Evolutionary conservation across 2,797 vertebrate species (phyloP), one percentile per base, ranked within the genome.

Genomic region (Acanthopagrus latus): DNA sequence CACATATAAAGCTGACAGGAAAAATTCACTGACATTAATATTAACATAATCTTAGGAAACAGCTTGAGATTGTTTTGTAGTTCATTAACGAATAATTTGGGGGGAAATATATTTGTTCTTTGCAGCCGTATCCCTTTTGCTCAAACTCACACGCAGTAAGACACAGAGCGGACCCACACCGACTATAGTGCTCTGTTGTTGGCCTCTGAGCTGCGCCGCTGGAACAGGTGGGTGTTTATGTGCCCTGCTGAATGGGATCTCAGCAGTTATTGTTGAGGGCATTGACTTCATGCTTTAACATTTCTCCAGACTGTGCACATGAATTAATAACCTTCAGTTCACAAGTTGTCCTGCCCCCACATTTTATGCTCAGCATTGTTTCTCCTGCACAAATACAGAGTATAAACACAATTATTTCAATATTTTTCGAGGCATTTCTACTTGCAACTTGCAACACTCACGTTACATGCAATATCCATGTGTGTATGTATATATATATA

Each of bases 21-120:
- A 59, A 66, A 38, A 67, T 74, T 23, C 71, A 64, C 23, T n/a
- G 48, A 74, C 85, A 85, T 78, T 88, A 81, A 87, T 87, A 88
- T 88, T 91, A 90, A 73, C 66, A 64, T 76, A 60, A 76, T 74
- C 76, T 4, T 65, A 50, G n/a, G 54, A 56, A 76, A 76, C 38
- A 83, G 56, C 41, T 72, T 41, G 23, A 14, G 21, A 60, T 62
- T 43, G 23, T 64, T 85, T 64, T 10, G 60, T 25, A 16, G 59
- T 69, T 83, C 27, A 55, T 82, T 60, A 21, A 65, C n/a, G 59
- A 48, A 69, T 60, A 27, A 71, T 76, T 76, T 71, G 48, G 3
- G 21, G 18, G 11, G 16, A 21, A 64, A 69, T 71, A 58, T 33
- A 50, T 69, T 50, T 68, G 27, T 27, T 52, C 23, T 66, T 72